Evolutionary conservation across 2,797 vertebrate genomes (phyloP).

Genomic region (Danio aesculapii): DNA sequence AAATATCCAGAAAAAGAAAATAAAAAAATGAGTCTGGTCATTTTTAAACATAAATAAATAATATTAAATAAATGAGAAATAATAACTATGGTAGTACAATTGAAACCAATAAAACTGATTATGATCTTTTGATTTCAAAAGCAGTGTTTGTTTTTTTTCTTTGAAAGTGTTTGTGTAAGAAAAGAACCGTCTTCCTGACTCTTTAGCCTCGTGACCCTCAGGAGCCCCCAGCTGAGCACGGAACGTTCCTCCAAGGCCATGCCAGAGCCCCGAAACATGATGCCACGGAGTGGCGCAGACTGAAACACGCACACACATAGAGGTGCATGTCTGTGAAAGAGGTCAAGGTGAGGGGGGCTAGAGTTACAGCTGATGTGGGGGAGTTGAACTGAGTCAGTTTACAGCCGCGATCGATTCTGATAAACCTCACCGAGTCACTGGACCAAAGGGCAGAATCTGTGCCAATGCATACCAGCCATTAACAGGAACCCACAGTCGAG

Average conservation of each 20-base stretch:
- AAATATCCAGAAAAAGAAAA: no score
- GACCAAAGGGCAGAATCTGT: conserved; percentile 41
- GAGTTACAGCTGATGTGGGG: conserved; percentile 49
- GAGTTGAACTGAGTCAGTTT: conserved; percentile 45
- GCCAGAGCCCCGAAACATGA: conserved; percentile 45
- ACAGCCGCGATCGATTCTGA: conserved; percentile 46
- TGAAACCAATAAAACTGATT: background rate
- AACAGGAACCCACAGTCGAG: conserved; percentile 44
- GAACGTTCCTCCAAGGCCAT: conserved; percentile 40
- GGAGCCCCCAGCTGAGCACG: conserved; percentile 29
- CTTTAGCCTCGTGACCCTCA: conserved; percentile 54
- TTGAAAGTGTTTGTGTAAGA: conserved; percentile 33
- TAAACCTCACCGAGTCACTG: conserved; percentile 20
- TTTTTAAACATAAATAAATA: background rate
- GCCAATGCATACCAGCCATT: conserved; percentile 42
- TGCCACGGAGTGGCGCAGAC: conserved; percentile 16
- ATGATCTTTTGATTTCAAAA: background rate
- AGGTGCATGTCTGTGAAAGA: conserved; percentile 53
- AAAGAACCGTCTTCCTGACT: conserved; percentile 22
- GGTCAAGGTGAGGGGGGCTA: conserved; percentile 46
- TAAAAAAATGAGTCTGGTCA: no score
- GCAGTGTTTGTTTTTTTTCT: conserved; percentile 3
- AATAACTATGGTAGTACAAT: background rate
- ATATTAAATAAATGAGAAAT: background rate
- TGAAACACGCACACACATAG: conserved; percentile 4